Evolutionary conservation across 2,113 vertebrate genomes (phyloP), one percentile per base, ranked within the genome.

Genomic region (Paramisgurnus dabryanus): DNA sequence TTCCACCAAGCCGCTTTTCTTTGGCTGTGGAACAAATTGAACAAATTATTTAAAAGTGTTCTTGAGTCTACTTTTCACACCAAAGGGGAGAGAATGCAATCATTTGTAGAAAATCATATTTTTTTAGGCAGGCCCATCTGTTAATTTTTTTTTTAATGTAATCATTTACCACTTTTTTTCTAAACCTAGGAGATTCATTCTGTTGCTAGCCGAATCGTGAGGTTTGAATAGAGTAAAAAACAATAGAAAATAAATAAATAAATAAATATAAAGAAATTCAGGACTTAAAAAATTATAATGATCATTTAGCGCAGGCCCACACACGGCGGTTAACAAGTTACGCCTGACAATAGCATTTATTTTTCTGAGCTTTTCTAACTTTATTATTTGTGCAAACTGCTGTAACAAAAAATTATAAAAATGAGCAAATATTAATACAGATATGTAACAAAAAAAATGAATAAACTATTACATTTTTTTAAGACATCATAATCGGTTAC

Each of bases 41-140:
- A 98, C 97, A 99, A 99, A 99, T 98, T 98, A 98, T 97, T 99
- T 99, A 98, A 99, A 99, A 98, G 97, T 96, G 97, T 98, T 97
- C 95, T 97, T 95, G 96, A 96, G 95, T 97, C 96, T 96, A 96
- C 95, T 98, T 96, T 96, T 96, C 94, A 94, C 95, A 96, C 95
- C 94, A 97, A 98, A 97, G 95, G 95, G 95, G 94, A 94, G 94
- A 94, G 95, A 95, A 97, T 94, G 95, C 95, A 96, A 95, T 96
- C 94, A 95, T 97, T 94, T 95, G 93, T 92, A 95, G 92, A 94
- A 95, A 96, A 95, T 95, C 94, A 93, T 92, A 89, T 94, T 92
- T 93, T 91, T 94, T 93, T 80, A 95, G 95, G 93, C 92, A 93
- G 94, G 90, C 93, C 94, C 96, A 96, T 97, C 95, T 96, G 95